Conservation (phyloP, 2,888 invertebrate species). For the Pomacea canaliculata region DNA sequence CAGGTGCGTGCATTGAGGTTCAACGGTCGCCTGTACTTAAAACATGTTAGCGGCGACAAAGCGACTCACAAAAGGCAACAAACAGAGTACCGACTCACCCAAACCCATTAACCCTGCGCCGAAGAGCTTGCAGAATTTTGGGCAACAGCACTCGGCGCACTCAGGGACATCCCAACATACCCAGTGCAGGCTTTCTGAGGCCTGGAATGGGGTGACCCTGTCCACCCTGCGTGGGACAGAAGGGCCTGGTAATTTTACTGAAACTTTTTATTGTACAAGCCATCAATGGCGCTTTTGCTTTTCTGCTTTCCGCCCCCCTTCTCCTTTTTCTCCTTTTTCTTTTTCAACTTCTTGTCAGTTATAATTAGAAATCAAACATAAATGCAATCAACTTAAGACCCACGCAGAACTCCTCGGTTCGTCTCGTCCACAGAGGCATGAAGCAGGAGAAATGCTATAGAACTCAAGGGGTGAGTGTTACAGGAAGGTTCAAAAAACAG, state of each 20-base stretch:
- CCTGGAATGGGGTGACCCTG: not conserved
- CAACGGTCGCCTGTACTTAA: not conserved
- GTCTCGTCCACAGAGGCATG: not conserved
- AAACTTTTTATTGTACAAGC: not conserved
- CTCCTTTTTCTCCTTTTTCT: not conserved
- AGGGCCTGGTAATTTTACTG: not conserved
- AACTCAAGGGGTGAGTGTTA: not conserved
- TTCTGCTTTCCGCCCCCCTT: not conserved
- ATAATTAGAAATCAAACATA: constrained; percentile 3
- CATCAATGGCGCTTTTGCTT: not conserved
- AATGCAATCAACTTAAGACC: not conserved
- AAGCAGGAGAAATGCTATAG: not conserved
- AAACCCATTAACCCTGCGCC: not conserved
- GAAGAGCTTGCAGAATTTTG: not conserved
- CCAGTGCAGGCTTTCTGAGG: not conserved
- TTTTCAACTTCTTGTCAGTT: not conserved
- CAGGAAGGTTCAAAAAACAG: not conserved
- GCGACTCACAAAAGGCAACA: constrained; percentile 1
- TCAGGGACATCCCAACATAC: not conserved
- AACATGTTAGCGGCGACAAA: constrained; percentile 5
- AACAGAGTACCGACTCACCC: constrained; percentile 2
- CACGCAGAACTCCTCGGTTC: not conserved
- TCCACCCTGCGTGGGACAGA: not conserved
- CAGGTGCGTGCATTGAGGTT: not conserved
- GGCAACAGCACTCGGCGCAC: not conserved